Percentiles rank a stretch among this genome's conserved stretches.
These are phyloP conservation scores for Campoplex nolae DNA, from an alignment of 2,888 invertebrate genomes.

Conservation along the genomic window DNA sequence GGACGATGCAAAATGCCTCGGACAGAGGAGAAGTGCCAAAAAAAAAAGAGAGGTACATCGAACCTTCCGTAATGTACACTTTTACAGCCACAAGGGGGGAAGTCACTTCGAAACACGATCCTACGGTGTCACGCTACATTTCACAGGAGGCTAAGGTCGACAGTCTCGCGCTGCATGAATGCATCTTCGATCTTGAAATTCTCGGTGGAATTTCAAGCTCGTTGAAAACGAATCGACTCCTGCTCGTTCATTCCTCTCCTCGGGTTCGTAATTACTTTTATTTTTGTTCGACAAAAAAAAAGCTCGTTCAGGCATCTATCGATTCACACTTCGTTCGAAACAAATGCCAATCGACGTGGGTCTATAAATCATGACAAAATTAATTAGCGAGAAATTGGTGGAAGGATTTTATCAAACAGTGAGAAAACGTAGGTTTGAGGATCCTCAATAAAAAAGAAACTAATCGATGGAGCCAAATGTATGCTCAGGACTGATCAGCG, in stretches of 20 bases:
- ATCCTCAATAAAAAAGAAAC: too few species aligned
- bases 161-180: conserved; percentile 45
- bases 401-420: background rate
- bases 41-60: conserved; percentile 21
- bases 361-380: background rate
- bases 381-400: background rate
- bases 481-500: conserved; percentile 25
- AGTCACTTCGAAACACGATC: conserved; percentile 62
- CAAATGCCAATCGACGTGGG: background rate
- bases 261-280: background rate
- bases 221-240: conserved; percentile 54
- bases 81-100: conserved; percentile 41
- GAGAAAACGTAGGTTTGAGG: background rate
- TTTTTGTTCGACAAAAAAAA: background rate
- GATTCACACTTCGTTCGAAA: background rate
- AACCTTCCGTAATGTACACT: conserved; percentile 44
- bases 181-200: conserved; percentile 54
- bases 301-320: background rate
- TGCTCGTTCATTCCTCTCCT: conserved; percentile 4
- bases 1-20: conserved; percentile 43
- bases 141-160: conserved; percentile 65
- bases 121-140: conserved; percentile 67
- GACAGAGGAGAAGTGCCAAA: conserved; percentile 41
- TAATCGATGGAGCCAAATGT: background rate
- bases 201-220: conserved; percentile 62